Base-by-base conservation (phyloP, 2,888 invertebrate species). In the Ormyrus thymus region DNA sequence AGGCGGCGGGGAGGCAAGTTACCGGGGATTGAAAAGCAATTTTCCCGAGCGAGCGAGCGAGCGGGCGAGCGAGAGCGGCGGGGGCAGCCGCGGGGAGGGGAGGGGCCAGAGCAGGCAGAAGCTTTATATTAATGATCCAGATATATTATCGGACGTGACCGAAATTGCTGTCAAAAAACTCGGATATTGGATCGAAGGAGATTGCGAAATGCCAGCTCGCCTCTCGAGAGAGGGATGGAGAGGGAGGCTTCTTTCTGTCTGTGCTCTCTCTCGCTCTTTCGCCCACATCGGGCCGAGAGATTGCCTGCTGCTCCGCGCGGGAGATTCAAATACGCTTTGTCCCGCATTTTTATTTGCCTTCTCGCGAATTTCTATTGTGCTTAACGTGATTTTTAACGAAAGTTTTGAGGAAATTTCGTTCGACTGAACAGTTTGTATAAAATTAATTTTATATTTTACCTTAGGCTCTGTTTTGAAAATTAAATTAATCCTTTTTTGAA, bases 141-240 rank as follows among this genome's bases (percentile, higher is more conserved):
- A 90, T 90, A 89, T 90, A 90, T 90, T 90, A 89, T 90, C 89
- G 89, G 90, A 90, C 90, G 90, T 90, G 90, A 90, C 90, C 90
- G 89, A 90, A 90, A 90, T 90, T 90, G 90, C 90, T 89, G 90
- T 90, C 90, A 90, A 90, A 90, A 90, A 90, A 89, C 87, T 89
- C 89, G 89, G 90, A 90, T 90, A 90, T 90, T 90, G 89, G 89
- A 90, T 89, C 89, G 89, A 88, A 88, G 87, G 86, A 89, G 89
- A 90, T 90, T 89, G 89, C 87, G 87, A 89, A 88, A 89, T 88
- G 86, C 86, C 83, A 61, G n/a, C 29, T 29, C 29, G 29, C 29
- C 29, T 29, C 29, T 29, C 29, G 29, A 29, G 29, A 29, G 29
- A 29, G 29, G 29, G 13, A 56, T n/a, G n/a, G 62, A 62, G 62